phyloP scores from a whole-genome alignment of 2,888 invertebrate species.

The Nemotelus pantherinus region DNA sequence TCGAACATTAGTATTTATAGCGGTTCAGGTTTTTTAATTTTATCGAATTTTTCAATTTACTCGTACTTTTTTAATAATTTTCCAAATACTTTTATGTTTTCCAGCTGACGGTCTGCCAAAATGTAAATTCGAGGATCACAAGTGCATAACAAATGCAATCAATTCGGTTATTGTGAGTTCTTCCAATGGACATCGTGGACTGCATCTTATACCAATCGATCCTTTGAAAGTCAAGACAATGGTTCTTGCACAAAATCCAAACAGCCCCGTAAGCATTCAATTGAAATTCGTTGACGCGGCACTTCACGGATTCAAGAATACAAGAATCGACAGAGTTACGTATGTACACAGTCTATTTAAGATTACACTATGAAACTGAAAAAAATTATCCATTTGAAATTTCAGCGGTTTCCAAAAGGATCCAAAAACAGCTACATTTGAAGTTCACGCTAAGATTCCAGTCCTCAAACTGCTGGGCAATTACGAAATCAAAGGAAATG shows the following conservation, averaged over 20 bases:
- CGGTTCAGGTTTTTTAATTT: no score
- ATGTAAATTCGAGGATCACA: slow-evolving; percentile 48
- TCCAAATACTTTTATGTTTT: neutral
- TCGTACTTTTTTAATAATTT: no score
- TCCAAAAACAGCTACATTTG: slow-evolving; percentile 50
- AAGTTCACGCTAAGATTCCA: slow-evolving; percentile 55
- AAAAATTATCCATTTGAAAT: neutral
- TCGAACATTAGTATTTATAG: no score
- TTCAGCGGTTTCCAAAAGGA: slow-evolving; percentile 56
- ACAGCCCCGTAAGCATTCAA: slow-evolving; percentile 60
- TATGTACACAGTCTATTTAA: slow-evolving; percentile 51
- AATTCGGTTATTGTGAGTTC: slow-evolving; percentile 24
- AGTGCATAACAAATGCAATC: slow-evolving; percentile 48
- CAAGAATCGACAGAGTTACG: slow-evolving; percentile 52
- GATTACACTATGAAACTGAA: neutral
- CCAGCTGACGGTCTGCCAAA: slow-evolving; percentile 48
- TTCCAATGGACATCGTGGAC: slow-evolving; percentile 55
- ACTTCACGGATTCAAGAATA: slow-evolving; percentile 56
- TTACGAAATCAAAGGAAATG: slow-evolving; percentile 57
- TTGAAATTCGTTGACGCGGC: slow-evolving; percentile 58
- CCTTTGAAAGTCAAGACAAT: slow-evolving; percentile 59
- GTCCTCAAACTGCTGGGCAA: slow-evolving; percentile 56
- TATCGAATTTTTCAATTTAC: no score
- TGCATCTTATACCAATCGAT: slow-evolving; percentile 58
- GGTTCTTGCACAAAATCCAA: slow-evolving; percentile 55